phyloP scores from a whole-genome alignment of 2,113 vertebrate species.

The Turnix velox region DNA sequence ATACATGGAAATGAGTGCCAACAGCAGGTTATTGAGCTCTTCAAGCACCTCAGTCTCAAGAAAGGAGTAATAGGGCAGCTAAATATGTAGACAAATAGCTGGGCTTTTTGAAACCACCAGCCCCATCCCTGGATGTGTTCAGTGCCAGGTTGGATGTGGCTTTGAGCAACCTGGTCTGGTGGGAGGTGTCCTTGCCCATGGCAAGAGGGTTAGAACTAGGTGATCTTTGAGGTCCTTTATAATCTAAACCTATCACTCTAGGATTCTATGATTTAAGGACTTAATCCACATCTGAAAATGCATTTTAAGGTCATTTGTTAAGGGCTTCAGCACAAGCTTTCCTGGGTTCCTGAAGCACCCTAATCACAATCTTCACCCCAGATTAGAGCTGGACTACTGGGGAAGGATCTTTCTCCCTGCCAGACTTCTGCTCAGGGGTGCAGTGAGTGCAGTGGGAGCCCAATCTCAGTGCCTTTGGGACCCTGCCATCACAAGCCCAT shows the following conservation, averaged over 20 bases:
- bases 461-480: accelerated
- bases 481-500: accelerated
- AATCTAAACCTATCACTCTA: neutral
- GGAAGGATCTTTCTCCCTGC: neutral
- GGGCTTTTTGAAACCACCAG: neutral
- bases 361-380: neutral
- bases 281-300: neutral
- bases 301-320: neutral
- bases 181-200: neutral
- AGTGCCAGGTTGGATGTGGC: neutral
- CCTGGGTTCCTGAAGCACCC: neutral
- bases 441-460: accelerated
- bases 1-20: neutral
- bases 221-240: neutral
- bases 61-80: neutral
- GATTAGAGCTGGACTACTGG: neutral
- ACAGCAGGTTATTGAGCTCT: neutral
- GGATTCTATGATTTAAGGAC: neutral
- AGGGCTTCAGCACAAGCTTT: neutral
- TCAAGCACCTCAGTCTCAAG: neutral
- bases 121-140: neutral
- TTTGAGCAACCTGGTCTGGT: neutral
- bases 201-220: neutral
- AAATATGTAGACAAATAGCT: neutral
- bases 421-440: accelerated